Base-by-base conservation (phyloP, 2,797 vertebrate species). In the Geotrypetes seraphini region DNA sequence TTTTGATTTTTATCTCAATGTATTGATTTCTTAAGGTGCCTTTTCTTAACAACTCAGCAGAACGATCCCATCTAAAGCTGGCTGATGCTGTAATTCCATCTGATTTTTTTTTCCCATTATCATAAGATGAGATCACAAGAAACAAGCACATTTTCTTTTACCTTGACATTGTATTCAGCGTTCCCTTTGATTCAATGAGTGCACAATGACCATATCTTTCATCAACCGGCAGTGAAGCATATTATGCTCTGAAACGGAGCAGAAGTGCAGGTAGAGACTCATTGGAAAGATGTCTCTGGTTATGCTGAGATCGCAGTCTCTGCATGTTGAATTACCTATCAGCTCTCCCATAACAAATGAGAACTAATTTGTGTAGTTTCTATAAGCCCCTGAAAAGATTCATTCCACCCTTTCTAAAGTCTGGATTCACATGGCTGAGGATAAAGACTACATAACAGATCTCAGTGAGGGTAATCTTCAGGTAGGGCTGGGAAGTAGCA, bases 31-130 rank as follows among this genome's bases (percentile, higher is more conserved):
- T 7, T 12, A 22, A 12, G n/a, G n/a, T n/a, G n/a, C n/a, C n/a
- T 22, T n/a, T 12, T 12, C 7, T 7, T 22, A 22, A 7, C 12
- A 22, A 22, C 3, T 22, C 11, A 22, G 11, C 21, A 21, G 10
- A 22, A 8, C 12, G 5, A n/a, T 17, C 0, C 0, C 2, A 3
- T 36, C n/a, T n/a, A n/a, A n/a, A n/a, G 10, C 35, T 33, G n/a
- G n/a, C n/a, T n/a, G 25, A 7, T 11, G 21, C 2, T 7, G 19
- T 2, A 1, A 12, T 19, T 28, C 15, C 31, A 1, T n/a, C n/a
- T n/a, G n/a, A n/a, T n/a, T n/a, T 2, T 14, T 1, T 2, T 8
- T 22, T 44, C n/a, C 23, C 4, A 4, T 28, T 37, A 42, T 19
- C 11, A 4, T n/a, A 1, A 36, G 5, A 3, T 4, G 12, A 36